Evolutionary conservation across 2,113 vertebrate genomes (phyloP).

Genomic region (Saccopteryx leptura): DNA sequence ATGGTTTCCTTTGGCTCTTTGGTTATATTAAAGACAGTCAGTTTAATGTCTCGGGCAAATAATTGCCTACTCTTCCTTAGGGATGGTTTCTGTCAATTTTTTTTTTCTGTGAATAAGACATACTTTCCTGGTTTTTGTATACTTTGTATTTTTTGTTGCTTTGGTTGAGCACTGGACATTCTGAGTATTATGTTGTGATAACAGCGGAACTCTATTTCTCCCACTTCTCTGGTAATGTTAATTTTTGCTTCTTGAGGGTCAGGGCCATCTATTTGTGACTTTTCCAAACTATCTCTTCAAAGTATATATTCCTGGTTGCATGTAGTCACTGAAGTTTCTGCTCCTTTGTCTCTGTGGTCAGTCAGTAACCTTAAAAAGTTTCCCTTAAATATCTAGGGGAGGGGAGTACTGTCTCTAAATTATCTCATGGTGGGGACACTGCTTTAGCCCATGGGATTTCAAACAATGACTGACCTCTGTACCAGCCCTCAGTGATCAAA

Average conservation of each 20-base stretch:
- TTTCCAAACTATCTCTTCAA: background rate
- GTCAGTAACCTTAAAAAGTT: background rate
- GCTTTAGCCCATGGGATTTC: background rate
- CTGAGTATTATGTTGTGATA: background rate
- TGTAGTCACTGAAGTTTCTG: background rate
- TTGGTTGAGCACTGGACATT: background rate
- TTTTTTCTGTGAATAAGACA: background rate
- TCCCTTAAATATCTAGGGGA: background rate
- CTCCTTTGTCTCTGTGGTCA: background rate
- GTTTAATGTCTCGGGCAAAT: conserved; percentile 1
- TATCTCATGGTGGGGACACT: background rate
- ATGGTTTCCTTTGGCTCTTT: background rate
- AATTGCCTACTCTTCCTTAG: background rate
- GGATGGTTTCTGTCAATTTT: background rate
- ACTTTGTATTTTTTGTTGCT: background rate
- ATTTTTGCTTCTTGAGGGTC: background rate
- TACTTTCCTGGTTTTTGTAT: background rate
- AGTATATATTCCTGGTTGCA: background rate
- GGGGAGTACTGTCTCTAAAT: background rate
- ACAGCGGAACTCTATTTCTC: background rate
- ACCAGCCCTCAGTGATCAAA: background rate
- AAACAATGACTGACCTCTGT: background rate
- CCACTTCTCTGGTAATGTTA: background rate
- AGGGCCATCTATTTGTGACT: background rate
- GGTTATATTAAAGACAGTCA: background rate